phyloP scores from a whole-genome alignment of 2,797 vertebrate species.

The Sebastes wilsoni region DNA sequence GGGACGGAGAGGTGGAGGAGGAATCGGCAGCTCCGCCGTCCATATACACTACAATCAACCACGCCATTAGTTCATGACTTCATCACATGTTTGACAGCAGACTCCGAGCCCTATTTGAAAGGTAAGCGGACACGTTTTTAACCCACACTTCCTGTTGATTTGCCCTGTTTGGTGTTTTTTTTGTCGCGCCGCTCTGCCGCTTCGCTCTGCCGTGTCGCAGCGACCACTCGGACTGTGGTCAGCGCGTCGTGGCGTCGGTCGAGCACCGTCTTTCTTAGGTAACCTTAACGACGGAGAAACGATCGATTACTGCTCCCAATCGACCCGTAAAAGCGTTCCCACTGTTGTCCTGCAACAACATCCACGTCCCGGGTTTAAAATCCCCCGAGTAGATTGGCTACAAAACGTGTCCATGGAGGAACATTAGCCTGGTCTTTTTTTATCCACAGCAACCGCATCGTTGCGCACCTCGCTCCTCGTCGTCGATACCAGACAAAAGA shows the following conservation, averaged over 20 bases:
- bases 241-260: slow-evolving; percentile 80
- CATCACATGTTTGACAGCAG: slow-evolving; percentile 65
- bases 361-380: slow-evolving; percentile 24
- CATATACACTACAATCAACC: slow-evolving; percentile 67
- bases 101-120: slow-evolving; percentile 37
- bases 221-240: slow-evolving; percentile 85
- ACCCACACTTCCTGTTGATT: slow-evolving; percentile 56
- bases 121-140: slow-evolving; percentile 57
- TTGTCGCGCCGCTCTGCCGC: too few relatives aligned
- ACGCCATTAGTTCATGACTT: slow-evolving; percentile 76
- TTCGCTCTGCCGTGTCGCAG: slow-evolving; percentile 72
- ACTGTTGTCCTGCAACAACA: background rate
- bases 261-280: slow-evolving; percentile 73
- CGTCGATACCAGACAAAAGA: slow-evolving; percentile 92
- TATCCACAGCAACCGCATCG: slow-evolving; percentile 82
- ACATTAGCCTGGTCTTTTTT: slow-evolving; percentile 74
- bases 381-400: slow-evolving; percentile 39
- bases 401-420: slow-evolving; percentile 62
- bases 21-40: slow-evolving; percentile 82
- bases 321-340: background rate
- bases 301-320: slow-evolving; percentile 45
- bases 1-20: slow-evolving; percentile 93
- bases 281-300: slow-evolving; percentile 50
- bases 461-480: slow-evolving; percentile 86
- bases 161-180: background rate